Conservation (phyloP, 2,888 invertebrate species). For the Tenthredo distinguenda region DNA sequence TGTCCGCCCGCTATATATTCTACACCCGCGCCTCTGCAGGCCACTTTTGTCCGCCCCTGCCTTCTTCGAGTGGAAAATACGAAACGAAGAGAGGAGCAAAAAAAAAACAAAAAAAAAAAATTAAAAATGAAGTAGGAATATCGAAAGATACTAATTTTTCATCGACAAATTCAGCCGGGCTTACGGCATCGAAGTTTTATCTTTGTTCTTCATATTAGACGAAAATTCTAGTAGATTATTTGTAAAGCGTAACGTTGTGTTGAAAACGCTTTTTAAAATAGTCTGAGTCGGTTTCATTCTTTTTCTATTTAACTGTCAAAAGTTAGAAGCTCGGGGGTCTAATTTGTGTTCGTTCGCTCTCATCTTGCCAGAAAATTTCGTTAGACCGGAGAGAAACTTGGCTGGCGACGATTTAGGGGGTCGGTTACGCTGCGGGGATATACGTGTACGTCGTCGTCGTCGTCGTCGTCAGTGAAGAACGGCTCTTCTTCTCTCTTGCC, state of each 20-base stretch:
- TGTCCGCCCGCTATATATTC: conserved; percentile 20
- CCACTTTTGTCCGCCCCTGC: conserved; percentile 43
- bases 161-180: neutral
- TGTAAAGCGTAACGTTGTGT: neutral
- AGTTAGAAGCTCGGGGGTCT: neutral
- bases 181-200: neutral
- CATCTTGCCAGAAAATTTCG: conserved; percentile 2
- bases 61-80: neutral
- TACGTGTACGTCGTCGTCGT: neutral
- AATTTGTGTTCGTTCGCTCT: conserved; percentile 23
- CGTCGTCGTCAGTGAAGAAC: neutral
- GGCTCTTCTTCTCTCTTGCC: neutral
- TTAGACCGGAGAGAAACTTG: conserved; percentile 36
- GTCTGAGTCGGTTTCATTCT: neutral
- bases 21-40: conserved; percentile 50
- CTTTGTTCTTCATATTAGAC: neutral
- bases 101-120: neutral
- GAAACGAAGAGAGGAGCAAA: neutral
- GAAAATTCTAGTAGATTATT: neutral
- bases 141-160: neutral
- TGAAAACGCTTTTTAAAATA: neutral
- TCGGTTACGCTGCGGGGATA: neutral
- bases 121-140: neutral
- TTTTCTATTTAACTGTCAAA: neutral
- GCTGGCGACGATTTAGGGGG: neutral